A percentile compares a stretch with the other conserved stretches of the same genome.
These are phyloP conservation scores for Anorthoa munda DNA, from an alignment of 2,888 invertebrate species.

Conservation along the genomic window DNA sequence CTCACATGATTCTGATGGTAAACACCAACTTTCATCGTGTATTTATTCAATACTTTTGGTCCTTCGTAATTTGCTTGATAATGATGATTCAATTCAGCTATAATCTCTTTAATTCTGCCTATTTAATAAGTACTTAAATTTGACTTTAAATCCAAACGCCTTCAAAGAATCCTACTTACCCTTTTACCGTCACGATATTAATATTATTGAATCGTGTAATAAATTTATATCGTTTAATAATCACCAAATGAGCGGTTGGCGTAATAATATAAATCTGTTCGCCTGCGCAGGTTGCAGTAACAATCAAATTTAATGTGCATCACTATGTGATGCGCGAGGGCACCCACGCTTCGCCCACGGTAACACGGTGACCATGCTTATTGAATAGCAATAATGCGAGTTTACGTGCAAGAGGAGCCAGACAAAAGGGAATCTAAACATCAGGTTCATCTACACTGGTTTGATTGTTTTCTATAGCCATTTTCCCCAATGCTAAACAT, in stretches of 20 bases:
- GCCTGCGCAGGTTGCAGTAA: slow-evolving; percentile 78
- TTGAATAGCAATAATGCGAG: slow-evolving; percentile 46
- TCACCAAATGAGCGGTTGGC: slow-evolving; percentile 72
- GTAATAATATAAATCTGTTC: slow-evolving; percentile 76
- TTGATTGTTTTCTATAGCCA: not conserved
- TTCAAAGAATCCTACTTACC: slow-evolving; percentile 45
- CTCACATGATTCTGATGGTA: slow-evolving; percentile 28
- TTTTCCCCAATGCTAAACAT: not conserved
- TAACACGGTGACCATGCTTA: slow-evolving; percentile 71
- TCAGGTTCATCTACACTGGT: not conserved
- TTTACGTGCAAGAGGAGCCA: slow-evolving; percentile 2
- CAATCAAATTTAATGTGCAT: slow-evolving; percentile 86
- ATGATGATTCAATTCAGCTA: slow-evolving; percentile 4
- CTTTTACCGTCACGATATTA: slow-evolving; percentile 73
- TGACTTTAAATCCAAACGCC: slow-evolving; percentile 21
- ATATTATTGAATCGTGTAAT: slow-evolving; percentile 73
- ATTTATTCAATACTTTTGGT: slow-evolving; percentile 10
- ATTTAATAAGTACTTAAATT: slow-evolving; percentile 2
- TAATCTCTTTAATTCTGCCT: not conserved
- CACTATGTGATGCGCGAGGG: slow-evolving; percentile 80
- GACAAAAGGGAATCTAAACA: slow-evolving; percentile 27
- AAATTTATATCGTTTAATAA: slow-evolving; percentile 74
- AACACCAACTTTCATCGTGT: slow-evolving; percentile 19
- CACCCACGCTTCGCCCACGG: slow-evolving; percentile 86
- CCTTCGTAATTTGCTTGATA: slow-evolving; percentile 12